These are phyloP conservation scores for Choristoneura rosaceana DNA, from an alignment of 2,888 invertebrate species.

Conservation along the genomic window DNA sequence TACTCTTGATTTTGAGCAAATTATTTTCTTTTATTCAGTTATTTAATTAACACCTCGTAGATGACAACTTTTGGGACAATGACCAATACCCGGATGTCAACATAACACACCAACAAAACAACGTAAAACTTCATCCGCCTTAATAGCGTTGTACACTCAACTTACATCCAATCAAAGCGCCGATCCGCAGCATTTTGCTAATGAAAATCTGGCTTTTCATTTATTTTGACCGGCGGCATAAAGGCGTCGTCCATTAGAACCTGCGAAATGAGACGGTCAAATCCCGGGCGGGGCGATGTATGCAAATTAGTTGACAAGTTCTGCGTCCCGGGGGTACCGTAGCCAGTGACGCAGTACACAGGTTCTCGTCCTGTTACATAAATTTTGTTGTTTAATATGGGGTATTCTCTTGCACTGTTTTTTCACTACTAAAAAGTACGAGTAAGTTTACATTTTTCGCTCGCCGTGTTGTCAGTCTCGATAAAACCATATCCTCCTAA, in stretches of 20 bases:
- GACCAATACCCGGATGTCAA: no score
- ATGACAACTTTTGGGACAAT: no score
- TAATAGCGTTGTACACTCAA: background rate
- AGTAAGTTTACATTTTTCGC: no score
- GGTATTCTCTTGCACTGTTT: no score
- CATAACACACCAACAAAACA: no score
- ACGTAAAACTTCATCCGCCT: background rate
- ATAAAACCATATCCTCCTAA: no score
- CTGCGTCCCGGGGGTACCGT: slow-evolving; percentile 50
- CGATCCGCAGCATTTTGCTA: slow-evolving; percentile 1
- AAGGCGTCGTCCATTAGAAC: slow-evolving; percentile 23
- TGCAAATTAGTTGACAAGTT: slow-evolving; percentile 57
- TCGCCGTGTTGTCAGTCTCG: no score
- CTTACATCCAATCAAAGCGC: background rate
- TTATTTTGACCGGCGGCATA: slow-evolving; percentile 16
- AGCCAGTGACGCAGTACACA: slow-evolving; percentile 45
- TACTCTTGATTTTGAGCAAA: no score
- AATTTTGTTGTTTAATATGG: no score
- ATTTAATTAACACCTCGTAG: no score
- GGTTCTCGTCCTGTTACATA: background rate
- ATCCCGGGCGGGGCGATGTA: slow-evolving; percentile 42
- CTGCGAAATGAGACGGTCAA: slow-evolving; percentile 33
- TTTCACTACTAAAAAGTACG: no score
- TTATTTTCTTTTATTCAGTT: no score
- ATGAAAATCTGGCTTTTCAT: slow-evolving; percentile 17